Evolutionary conservation across 2,888 invertebrate genomes (phyloP), one percentile per base, ranked within the genome.

Genomic region (Volucella inanis): DNA sequence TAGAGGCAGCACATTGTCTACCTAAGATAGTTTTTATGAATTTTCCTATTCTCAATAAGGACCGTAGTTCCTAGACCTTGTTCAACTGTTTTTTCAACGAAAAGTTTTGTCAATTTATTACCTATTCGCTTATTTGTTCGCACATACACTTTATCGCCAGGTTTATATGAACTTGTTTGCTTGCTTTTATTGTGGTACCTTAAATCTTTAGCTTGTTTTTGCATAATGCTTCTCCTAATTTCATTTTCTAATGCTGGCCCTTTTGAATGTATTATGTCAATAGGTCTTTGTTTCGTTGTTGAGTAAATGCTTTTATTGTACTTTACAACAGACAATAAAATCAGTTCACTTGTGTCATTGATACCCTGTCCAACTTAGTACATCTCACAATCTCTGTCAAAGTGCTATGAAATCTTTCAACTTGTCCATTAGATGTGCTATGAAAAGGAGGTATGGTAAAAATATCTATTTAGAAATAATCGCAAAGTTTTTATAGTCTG

Each of bases 401-500:
- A n/a, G 79, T 79, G 52, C 54, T 74, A 4, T 79, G 79, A 38
- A 72, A 65, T 31, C 77, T 50, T 52, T 77, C 77, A 22, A 77
- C 68, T 8, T 68, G 77, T 31, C 67, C 77, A 38, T 72, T 79
- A n/a, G 72, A 41, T 14, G 50, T 59, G 47, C 79, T 79, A 15
- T 78, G 78, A 12, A 64, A 49, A n/a, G 67, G 59, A 39, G 59
- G 78, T 50, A 45, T 50, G 11, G 47, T 64, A 64, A 64, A 75
- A 39, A 65, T 65, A 14, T 11, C 14, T 47, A 75, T 39, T 45
- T 22, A 14, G 39, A 79, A 65, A 45, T 72, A 18, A 59, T 72
- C 43, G 54, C 38, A 77, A 55, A 9, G 62, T 50, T n/a, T 62
- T 68, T 12, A 77, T 70, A 38, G 70, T 70, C n/a, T 59, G 45